Evolutionary conservation across 2,888 invertebrate genomes (phyloP).

Genomic region (Hanleya hanleyi): DNA sequence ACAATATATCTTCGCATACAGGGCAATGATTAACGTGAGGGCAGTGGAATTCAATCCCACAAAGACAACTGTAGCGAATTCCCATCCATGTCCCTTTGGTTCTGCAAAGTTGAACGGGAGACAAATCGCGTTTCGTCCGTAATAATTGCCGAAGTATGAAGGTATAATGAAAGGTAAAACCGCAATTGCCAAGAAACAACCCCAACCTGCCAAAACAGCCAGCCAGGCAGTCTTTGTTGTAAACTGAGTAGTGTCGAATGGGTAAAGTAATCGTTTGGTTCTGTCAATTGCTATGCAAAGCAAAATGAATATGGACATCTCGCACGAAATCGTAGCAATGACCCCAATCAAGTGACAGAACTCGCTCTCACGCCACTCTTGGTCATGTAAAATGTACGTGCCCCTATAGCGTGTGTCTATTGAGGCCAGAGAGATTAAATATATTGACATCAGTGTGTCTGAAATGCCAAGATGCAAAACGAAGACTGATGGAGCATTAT

Average conservation of each 20-base stretch:
- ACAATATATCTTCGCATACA: neutral
- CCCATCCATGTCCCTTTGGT: neutral
- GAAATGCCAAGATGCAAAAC: constrained; percentile 79
- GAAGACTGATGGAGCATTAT: constrained; percentile 75
- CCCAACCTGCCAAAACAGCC: neutral
- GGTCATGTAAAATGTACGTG: constrained; percentile 77
- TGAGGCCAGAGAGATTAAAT: constrained; percentile 78
- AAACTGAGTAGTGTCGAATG: constrained; percentile 13
- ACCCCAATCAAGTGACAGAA: constrained; percentile 78
- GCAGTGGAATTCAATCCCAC: neutral
- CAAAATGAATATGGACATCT: constrained; percentile 48
- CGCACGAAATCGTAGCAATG: constrained; percentile 52
- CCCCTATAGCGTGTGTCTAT: constrained; percentile 77
- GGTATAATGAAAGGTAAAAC: neutral
- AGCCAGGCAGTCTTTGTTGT: neutral
- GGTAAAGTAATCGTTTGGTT: constrained; percentile 46
- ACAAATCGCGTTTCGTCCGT: neutral
- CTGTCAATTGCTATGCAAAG: constrained; percentile 46
- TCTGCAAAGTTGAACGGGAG: neutral
- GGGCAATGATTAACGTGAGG: neutral
- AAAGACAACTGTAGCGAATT: neutral
- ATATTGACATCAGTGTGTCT: constrained; percentile 80
- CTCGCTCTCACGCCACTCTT: constrained; percentile 77
- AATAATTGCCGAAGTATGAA: neutral
- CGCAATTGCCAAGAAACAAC: neutral